Evolutionary conservation across 2,888 invertebrate genomes (phyloP).

Genomic region (Andrena minutula): DNA sequence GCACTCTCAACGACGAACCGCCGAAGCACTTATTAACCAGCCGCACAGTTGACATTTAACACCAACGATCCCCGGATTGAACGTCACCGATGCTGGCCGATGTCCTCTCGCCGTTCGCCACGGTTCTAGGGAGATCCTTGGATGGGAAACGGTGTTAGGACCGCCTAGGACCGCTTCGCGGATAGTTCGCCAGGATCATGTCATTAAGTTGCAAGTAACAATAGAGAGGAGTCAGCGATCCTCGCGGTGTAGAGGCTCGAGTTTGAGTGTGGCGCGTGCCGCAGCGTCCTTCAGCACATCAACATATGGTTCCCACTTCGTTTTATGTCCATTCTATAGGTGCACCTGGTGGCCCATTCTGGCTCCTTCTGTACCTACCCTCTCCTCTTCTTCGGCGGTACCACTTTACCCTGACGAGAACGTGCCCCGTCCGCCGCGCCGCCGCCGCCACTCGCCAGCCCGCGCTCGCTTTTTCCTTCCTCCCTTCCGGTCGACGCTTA

Average conservation of each 20-base stretch:
- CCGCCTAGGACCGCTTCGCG: not conserved
- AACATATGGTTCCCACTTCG: conserved; percentile 83
- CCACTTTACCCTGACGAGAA: conserved; percentile 35
- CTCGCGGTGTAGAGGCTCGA: conserved; percentile 78
- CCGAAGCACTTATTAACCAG: not conserved
- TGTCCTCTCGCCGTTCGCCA: not conserved
- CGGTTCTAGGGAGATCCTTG: not conserved
- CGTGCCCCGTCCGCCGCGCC: conserved; percentile 29
- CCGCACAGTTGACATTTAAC: not conserved
- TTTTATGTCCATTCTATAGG: conserved; percentile 80
- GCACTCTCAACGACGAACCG: not conserved
- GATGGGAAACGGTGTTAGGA: not conserved
- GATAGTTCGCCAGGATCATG: conserved; percentile 3
- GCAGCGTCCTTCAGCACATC: conserved; percentile 79
- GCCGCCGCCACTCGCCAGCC: conserved; percentile 11
- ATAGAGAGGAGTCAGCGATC: conserved; percentile 60
- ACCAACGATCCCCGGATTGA: not conserved
- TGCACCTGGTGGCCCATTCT: conserved; percentile 72
- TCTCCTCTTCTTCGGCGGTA: conserved; percentile 59
- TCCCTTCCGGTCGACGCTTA: conserved; percentile 22
- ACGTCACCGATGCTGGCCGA: not conserved
- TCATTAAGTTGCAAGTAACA: conserved; percentile 11
- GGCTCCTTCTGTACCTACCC: conserved; percentile 61
- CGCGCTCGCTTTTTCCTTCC: conserved; percentile 18
- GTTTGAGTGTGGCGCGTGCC: conserved; percentile 84